These are phyloP conservation scores for Sinocyclocheilus anshuiensis DNA, from an alignment of 2,113 vertebrate genomes.

Conservation along the genomic window DNA sequence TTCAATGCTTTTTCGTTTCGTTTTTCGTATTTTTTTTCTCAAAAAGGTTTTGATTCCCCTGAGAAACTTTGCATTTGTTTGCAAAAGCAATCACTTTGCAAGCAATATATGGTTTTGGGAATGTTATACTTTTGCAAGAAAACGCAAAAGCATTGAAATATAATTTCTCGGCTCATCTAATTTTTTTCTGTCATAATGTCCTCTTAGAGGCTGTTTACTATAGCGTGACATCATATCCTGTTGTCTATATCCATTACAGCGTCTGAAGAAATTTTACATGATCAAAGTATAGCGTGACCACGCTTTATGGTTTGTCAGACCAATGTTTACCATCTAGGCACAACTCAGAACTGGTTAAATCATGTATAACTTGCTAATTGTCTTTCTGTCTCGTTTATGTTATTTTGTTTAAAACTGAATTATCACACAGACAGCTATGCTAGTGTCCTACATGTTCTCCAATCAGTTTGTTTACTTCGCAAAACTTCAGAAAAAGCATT, in stretches of 20 bases:
- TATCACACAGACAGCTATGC: neutral
- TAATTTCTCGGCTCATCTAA: no score
- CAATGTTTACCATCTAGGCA: neutral
- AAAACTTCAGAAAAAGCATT: neutral
- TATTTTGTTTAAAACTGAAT: neutral
- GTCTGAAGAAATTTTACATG: neutral
- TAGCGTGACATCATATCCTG: neutral
- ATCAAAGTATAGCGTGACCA: neutral
- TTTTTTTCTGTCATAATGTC: no score
- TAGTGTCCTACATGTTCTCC: neutral
- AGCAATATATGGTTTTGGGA: no score
- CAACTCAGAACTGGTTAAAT: neutral
- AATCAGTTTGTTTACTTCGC: neutral
- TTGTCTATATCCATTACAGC: neutral
- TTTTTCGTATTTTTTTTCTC: no score
- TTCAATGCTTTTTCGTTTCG: neutral
- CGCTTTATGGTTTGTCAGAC: neutral
- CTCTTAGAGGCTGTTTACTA: no score
- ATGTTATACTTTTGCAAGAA: no score
- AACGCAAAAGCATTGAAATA: no score
- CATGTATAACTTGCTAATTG: neutral
- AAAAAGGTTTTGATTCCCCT: no score
- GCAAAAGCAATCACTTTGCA: neutral
- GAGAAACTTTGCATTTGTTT: neutral
- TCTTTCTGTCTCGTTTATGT: neutral